A percentile compares a stretch with the other conserved stretches of the same genome.
These are phyloP conservation scores for Sceloporus undulatus DNA, from an alignment of 2,113 vertebrate genomes.

Conservation along the genomic window DNA sequence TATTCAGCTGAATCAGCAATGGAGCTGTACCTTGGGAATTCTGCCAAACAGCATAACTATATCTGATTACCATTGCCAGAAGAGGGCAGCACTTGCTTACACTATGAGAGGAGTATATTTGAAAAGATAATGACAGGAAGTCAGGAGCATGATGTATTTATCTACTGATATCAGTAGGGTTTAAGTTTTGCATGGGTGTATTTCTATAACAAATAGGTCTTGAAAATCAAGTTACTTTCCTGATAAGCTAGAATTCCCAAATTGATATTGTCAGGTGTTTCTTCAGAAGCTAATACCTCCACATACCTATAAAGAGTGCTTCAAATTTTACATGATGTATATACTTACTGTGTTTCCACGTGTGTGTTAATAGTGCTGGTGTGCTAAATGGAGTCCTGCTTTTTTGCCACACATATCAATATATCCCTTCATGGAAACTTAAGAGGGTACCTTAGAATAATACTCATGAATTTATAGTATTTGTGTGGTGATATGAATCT, in stretches of 20 bases:
- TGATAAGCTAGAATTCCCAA: background rate
- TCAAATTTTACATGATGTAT: background rate
- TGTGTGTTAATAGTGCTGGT: background rate
- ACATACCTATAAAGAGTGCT: too few species aligned
- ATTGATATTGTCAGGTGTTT: background rate
- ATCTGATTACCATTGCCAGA: slow-evolving; percentile 57
- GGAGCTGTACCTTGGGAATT: background rate
- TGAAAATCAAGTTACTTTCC: background rate
- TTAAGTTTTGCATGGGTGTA: background rate
- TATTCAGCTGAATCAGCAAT: background rate
- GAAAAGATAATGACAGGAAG: accelerated
- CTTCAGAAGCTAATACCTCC: background rate
- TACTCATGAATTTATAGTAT: background rate
- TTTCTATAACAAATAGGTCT: background rate
- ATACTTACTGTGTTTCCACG: background rate
- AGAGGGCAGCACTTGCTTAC: slow-evolving; percentile 76
- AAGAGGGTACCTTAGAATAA: background rate
- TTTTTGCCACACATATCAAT: background rate
- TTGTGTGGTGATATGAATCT: background rate
- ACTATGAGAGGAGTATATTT: background rate
- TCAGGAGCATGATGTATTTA: too few species aligned
- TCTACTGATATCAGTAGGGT: background rate
- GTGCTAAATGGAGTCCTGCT: background rate
- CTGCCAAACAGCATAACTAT: background rate
- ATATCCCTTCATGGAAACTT: background rate